A percentile compares a stretch with the other conserved stretches of the same genome.
Conservation (phyloP, 2,888 invertebrate species). For the Oligia strigilis region DNA sequence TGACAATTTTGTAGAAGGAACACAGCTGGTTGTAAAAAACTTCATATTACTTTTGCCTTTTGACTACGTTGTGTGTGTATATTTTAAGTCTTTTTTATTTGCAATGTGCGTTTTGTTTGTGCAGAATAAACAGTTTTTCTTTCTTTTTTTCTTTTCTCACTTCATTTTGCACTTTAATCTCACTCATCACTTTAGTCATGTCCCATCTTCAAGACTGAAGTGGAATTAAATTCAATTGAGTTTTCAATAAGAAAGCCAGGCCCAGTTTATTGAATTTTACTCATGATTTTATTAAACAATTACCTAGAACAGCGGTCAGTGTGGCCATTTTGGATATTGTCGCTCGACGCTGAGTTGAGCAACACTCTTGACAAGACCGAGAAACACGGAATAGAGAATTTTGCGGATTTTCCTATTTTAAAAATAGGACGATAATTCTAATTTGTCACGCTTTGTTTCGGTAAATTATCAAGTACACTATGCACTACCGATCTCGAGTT, state of each 20-base stretch:
- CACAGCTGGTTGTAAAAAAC: not conserved
- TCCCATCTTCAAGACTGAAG: not conserved
- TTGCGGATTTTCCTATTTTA: not conserved
- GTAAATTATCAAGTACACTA: not conserved
- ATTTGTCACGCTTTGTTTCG: not conserved
- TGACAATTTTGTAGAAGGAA: not conserved
- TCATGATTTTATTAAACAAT: constrained; percentile 7
- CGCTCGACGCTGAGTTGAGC: not conserved
- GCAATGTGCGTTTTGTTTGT: no score
- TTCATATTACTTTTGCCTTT: no score
- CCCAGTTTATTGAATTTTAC: not conserved
- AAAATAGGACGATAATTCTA: not conserved
- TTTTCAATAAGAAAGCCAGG: not conserved
- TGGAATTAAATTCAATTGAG: not conserved
- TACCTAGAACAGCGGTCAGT: not conserved
- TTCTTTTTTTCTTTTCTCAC: no score
- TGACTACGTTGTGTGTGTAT: no score
- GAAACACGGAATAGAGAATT: not conserved
- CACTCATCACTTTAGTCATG: not conserved
- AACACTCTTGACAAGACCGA: not conserved
- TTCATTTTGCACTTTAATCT: not conserved
- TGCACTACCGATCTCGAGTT: not conserved
- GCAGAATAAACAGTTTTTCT: no score
- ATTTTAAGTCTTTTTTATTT: no score
- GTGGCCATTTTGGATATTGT: constrained; percentile 2